phyloP scores from a whole-genome alignment of 23 tunicate species.

The Ciona savignyi region DNA sequence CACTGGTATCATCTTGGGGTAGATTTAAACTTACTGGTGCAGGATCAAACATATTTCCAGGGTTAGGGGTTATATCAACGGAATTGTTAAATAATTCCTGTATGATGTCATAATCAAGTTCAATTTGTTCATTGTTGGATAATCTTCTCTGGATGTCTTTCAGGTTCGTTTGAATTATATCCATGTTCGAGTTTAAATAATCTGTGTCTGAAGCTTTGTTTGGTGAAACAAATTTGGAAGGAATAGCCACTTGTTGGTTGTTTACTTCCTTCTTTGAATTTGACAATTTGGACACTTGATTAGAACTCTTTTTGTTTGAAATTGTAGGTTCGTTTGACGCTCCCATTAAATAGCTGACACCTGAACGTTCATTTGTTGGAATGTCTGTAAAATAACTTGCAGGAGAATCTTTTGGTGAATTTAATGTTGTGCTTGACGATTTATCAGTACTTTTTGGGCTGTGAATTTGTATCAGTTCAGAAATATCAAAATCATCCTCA shows the following conservation, averaged over 20 bases:
- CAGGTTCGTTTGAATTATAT: conserved; percentile 42
- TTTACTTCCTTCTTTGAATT: neutral
- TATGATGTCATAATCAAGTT: conserved; percentile 58
- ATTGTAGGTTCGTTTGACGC: neutral
- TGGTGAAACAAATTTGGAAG: neutral
- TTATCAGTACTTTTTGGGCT: neutral
- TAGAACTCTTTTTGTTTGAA: neutral
- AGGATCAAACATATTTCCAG: conserved; percentile 3
- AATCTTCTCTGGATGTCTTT: conserved; percentile 45
- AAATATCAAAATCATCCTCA: conserved; percentile 12
- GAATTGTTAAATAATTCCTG: conserved; percentile 56
- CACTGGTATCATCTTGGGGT: neutral
- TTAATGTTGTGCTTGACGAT: conserved; percentile 2
- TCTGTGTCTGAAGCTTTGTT: neutral
- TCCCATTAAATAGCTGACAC: neutral
- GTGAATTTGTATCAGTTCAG: conserved; percentile 9
- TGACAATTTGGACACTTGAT: neutral
- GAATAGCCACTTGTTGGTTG: conserved; percentile 18
- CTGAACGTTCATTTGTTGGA: neutral
- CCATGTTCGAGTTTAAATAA: conserved; percentile 29
- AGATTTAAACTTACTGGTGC: neutral
- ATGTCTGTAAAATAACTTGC: neutral
- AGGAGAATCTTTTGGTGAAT: neutral
- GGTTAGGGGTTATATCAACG: conserved; percentile 25
- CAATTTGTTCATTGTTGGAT: conserved; percentile 32